phyloP scores from a whole-genome alignment of 1,140 invertebrate genomes.

The Drosophila sturtevanti region DNA sequence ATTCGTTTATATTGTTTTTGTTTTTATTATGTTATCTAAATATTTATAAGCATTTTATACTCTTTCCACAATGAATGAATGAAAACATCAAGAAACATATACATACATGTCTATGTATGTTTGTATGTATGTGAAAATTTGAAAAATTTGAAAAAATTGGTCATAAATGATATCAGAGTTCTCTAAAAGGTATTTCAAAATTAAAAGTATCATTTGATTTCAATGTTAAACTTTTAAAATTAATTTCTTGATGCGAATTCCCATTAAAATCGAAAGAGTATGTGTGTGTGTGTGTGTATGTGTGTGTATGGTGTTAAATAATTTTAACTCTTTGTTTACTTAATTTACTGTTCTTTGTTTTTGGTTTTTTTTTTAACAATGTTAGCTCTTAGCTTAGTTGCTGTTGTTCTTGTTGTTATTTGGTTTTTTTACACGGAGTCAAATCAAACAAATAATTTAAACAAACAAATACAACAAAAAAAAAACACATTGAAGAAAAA shows the following conservation, averaged over 20 bases:
- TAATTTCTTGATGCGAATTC: too few relatives aligned
- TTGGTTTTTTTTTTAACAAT: constrained; percentile 12
- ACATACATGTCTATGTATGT: too few relatives aligned
- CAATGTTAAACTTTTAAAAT: too few relatives aligned
- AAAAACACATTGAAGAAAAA: constrained; percentile 22
- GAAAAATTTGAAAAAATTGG: neutral
- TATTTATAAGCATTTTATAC: constrained; percentile 11
- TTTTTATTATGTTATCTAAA: constrained; percentile 5
- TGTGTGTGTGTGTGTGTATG: too few relatives aligned
- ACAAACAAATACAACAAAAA: neutral
- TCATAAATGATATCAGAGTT: too few relatives aligned
- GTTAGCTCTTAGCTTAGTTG: constrained; percentile 4
- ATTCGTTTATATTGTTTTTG: neutral
- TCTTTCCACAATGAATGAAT: neutral
- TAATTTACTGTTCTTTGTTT: constrained; percentile 40
- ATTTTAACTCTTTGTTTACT: constrained; percentile 3
- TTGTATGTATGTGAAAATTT: too few relatives aligned
- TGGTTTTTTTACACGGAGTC: constrained; percentile 14
- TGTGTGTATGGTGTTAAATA: neutral
- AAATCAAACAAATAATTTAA: constrained; percentile 27
- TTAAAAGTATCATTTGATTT: too few relatives aligned
- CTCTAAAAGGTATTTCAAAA: too few relatives aligned
- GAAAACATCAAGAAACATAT: neutral
- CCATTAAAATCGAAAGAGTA: constrained; percentile 12
- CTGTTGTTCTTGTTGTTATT: constrained; percentile 8